Conservation (phyloP, 2,113 vertebrate genomes). For the Phyllostomus discolor region DNA sequence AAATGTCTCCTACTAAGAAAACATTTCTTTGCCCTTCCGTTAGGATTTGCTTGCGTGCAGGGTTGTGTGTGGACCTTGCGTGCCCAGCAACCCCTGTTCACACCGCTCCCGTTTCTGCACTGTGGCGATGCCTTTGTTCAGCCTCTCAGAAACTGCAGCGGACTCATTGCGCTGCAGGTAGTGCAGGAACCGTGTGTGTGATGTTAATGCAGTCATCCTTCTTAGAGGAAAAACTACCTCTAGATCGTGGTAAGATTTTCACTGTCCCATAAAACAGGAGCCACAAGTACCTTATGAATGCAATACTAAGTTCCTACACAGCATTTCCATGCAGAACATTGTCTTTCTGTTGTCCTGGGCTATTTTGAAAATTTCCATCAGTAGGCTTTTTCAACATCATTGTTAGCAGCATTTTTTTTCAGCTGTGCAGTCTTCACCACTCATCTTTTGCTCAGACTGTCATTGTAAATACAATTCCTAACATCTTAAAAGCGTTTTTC, state of each 20-base stretch:
- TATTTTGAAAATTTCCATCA: conserved; percentile 47
- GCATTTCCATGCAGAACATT: conserved; percentile 16
- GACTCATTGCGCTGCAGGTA: neutral
- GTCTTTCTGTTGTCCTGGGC: conserved; percentile 47
- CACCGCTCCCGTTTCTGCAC: neutral
- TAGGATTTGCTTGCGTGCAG: conserved; percentile 34
- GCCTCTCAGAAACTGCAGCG: conserved; percentile 23
- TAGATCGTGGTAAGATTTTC: conserved; percentile 68
- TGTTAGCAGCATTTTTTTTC: neutral
- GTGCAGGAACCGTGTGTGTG: neutral
- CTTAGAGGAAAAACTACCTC: conserved; percentile 73
- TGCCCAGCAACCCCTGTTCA: conserved; percentile 36
- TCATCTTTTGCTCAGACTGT: conserved; percentile 49
- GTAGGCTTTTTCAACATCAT: conserved; percentile 24
- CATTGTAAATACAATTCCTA: conserved; percentile 32
- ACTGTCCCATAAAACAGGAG: conserved; percentile 70
- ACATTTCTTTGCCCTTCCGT: conserved; percentile 56
- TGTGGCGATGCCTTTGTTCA: conserved; percentile 10
- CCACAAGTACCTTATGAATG: conserved; percentile 71
- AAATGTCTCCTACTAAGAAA: neutral
- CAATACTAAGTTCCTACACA: conserved; percentile 65
- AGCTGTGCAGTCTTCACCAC: neutral
- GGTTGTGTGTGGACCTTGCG: conserved; percentile 46
- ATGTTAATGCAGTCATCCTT: conserved; percentile 52
- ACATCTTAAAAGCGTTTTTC: conserved; percentile 38